Evolutionary conservation across 2,888 invertebrate species (phyloP), one percentile per base, ranked within the genome.

Genomic region (Magallana nippona): DNA sequence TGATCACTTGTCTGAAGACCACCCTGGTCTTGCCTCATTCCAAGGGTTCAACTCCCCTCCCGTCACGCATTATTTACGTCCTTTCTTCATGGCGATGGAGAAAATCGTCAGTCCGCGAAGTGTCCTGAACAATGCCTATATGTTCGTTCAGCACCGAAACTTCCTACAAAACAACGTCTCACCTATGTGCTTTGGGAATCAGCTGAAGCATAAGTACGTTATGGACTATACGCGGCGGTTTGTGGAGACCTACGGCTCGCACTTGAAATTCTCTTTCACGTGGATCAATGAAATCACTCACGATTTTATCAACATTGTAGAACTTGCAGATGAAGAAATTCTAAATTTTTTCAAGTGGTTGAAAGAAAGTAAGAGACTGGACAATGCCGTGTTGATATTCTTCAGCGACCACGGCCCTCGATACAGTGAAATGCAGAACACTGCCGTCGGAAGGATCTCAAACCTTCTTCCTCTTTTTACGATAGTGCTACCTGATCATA

Each of bases 371-470:
- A 90, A 90, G 1, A 88, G 89, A 58, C 82, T 93, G 1, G 85
- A 91, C 1, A 90, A 91, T 84, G 87, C 91, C 0, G 83, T 92
- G 2, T 22, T 93, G 1, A 79, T 92, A 10, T 89, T 92, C 60
- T 91, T 98, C 95, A 98, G 98, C 93, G 98, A 98, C 93, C 98
- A 98, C 91, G 98, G 98, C 0, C 96, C 98, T 83, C 95, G 98
- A 86, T 98, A 97, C 96, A 98, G 98, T 0, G 95, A 96, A 83
- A 96, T 98, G 17, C 96, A 98, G 0, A 96, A 97, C 55, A 98
- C 98, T 0, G 97, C 96, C 93, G 97, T 98, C 63, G 95, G 95
- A 0, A 91, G 94, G 92, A 95, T 98, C 92, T 98, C 98, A 94
- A 98, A 97, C 93, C 96, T 98, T 79, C 95, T 98, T 84, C 98